Evolutionary conservation across 2,113 vertebrate genomes (phyloP).

Genomic region (Syrrhaptes paradoxus): DNA sequence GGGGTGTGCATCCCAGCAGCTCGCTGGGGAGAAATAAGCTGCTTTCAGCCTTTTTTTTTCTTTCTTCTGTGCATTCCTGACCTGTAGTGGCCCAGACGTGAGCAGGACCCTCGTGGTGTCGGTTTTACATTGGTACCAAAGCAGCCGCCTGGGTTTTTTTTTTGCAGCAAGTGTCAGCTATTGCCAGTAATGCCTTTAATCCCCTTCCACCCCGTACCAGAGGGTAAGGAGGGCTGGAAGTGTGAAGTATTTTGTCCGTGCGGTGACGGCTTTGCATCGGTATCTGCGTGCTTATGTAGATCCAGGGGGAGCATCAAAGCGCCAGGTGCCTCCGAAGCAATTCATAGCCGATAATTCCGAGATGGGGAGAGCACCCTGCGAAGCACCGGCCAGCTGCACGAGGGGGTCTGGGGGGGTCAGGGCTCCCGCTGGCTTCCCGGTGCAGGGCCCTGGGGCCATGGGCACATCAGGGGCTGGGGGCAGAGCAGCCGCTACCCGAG

Average conservation of each 20-base stretch:
- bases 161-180: background rate
- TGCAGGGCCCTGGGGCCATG: background rate
- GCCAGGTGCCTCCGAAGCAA: background rate
- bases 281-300: constrained; percentile 52
- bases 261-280: background rate
- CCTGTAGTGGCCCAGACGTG: fast-evolving
- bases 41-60: background rate
- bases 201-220: background rate
- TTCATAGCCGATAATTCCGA: background rate
- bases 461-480: background rate
- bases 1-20: too few relatives aligned
- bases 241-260: background rate
- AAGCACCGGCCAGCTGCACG: constrained; percentile 29
- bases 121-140: fast-evolving
- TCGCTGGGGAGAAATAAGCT: fast-evolving
- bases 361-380: background rate
- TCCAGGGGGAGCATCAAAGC: constrained; percentile 42
- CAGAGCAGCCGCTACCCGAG: background rate
- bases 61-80: background rate
- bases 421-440: background rate
- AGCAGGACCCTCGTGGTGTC: fast-evolving
- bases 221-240: background rate
- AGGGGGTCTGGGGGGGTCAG: background rate
- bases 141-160: background rate
- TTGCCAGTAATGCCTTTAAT: background rate